These are phyloP conservation scores for Sebastes paucispinis DNA, from an alignment of 2,797 vertebrate species.

Conservation along the genomic window DNA sequence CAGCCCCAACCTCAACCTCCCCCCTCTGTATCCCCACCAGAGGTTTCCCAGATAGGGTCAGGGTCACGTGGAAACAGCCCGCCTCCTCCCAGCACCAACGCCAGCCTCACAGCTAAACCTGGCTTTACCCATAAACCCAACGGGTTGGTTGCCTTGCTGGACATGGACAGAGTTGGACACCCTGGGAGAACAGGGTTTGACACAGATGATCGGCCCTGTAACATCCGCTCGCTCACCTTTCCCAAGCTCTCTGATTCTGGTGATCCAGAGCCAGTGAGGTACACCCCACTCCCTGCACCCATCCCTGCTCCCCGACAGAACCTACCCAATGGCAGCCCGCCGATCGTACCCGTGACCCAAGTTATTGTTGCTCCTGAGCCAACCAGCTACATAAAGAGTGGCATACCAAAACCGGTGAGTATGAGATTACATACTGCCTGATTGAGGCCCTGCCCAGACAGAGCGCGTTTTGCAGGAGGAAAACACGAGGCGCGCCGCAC, in stretches of 20 bases:
- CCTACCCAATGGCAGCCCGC: conserved; percentile 86
- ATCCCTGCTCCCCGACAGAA: conserved; percentile 45
- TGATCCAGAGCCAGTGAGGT: conserved; percentile 60
- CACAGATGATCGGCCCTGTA: conserved; percentile 89
- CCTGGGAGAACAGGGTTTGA: conserved; percentile 68
- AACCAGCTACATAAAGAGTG: conserved; percentile 65
- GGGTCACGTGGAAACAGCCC: conserved; percentile 81
- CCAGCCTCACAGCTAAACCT: conserved; percentile 72
- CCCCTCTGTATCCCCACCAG: conserved; percentile 64
- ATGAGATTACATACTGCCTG: neutral
- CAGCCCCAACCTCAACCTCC: conserved; percentile 81
- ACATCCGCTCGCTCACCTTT: conserved; percentile 96
- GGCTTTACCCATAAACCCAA: conserved; percentile 90
- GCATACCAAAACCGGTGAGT: conserved; percentile 77
- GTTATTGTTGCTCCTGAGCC: conserved; percentile 68
- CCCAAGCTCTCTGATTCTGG: conserved; percentile 93
- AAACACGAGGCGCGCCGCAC: no score
- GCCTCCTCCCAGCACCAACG: conserved; percentile 69
- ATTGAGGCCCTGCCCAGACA: neutral
- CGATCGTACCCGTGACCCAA: conserved; percentile 78
- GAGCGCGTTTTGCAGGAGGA: no score
- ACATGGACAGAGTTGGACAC: conserved; percentile 82
- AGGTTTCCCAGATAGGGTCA: conserved; percentile 65
- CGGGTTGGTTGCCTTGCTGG: conserved; percentile 90
- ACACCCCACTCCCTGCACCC: conserved; percentile 44